Base-by-base conservation (phyloP, 2,888 invertebrate species). In the Nymphalis c-album region DNA sequence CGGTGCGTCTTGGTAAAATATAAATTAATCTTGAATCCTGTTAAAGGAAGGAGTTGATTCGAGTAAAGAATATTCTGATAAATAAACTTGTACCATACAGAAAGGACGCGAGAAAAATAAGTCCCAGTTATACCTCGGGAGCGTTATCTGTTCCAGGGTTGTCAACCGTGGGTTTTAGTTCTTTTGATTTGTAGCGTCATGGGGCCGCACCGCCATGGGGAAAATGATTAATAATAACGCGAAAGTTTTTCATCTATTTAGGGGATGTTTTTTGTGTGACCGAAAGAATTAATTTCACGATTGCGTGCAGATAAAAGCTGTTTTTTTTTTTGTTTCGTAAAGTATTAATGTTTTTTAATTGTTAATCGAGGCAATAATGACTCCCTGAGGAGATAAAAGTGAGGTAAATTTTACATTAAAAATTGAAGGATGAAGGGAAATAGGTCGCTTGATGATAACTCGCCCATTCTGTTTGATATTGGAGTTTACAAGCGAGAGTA, bases 161-260 rank as follows among this genome's bases (percentile, higher is more conserved):
- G 83, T 81, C 85, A 78, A 77, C 75, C 76, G 73, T 75, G 77
- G 74, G 78, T 75, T 76, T 73, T 74, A 69, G 73, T 74, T 75
- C 77, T 74, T 80, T 80, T 87, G 85, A 88, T 88, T 86, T 86
- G 86, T 85, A 73, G 77, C 78, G 68, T 60, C 53, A 47, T 26
- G 69, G 68, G 71, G 67, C 45, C 60, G 62, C 67, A 48, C 62
- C 59, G 46, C 63, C 58, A 70, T 57, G 61, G 65, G 55, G 65
- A 64, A 70, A 67, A 70, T 70, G 70, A 73, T 73, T 55, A 55
- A 55, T 70, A 67, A 69, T 68, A 70, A 71, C 66, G 67, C 31
- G 48, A 72, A 73, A 72, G 53, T 72, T 73, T 67, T 71, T 67
- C 55, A 50, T 47, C 60, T 17, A 64, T 55, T 40, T 57, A 63